Evolutionary conservation across 2,113 vertebrate species (phyloP).

Genomic region (Smithornis capensis): DNA sequence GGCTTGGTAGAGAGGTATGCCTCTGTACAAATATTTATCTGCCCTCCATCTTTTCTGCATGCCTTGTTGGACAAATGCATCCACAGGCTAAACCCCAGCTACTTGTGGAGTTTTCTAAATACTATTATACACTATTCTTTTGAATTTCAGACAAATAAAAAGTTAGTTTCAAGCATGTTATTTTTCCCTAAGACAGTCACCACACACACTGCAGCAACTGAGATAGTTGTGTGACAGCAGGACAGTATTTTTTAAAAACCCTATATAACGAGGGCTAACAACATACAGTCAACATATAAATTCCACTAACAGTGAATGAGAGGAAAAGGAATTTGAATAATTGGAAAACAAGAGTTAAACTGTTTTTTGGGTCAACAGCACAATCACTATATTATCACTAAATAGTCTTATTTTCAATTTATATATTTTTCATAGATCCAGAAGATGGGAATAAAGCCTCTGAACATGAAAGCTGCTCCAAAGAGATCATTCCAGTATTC

Average conservation of each 20-base stretch:
- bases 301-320: background rate
- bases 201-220: background rate
- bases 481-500: background rate
- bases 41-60: background rate
- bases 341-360: background rate
- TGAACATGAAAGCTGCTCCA: background rate
- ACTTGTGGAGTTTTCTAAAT: background rate
- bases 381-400: background rate
- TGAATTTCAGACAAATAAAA: conserved; percentile 13
- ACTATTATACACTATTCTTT: background rate
- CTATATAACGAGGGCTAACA: background rate
- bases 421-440: background rate
- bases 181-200: background rate
- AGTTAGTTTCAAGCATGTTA: background rate
- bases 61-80: background rate
- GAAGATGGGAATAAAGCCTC: background rate
- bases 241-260: background rate
- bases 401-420: background rate
- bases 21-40: background rate
- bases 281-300: background rate
- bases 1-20: no score
- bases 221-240: background rate
- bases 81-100: background rate
- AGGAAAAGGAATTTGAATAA: background rate
- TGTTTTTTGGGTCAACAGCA: background rate